Base-by-base conservation (phyloP, 2,888 invertebrate genomes). In the Heliconius aoede region DNA sequence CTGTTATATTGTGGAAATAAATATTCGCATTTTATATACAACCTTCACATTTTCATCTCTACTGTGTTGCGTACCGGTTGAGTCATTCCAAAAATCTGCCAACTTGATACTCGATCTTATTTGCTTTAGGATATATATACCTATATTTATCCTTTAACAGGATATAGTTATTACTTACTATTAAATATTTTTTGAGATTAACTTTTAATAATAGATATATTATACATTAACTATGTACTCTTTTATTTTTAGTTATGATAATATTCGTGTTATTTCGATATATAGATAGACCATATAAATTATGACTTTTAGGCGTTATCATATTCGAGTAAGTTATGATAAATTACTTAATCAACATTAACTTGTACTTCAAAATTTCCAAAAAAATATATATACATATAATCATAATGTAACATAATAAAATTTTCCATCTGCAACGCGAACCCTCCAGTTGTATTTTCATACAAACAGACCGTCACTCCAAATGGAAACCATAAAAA, bases 1-100 rank as follows among this genome's bases (percentile, higher is more conserved):
- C 26, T 60, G 46, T 60, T 58, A 21, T 30, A 65, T 26, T 60
- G 21, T n/a, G 69, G n/a, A 67, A 71, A 64, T 62, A 40, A 61
- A 60, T 58, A 40, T 65, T 65, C 30, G 71, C 74, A 77, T 77
- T 71, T 74, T 40, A 24, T 13, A 51, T 26, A 40, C 73, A 78
- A 83, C 91, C 91, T 90, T 91, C 91, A 91, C 88, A 90, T 91
- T 90, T 89, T 86, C 82, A 82, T 83, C 84, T 84, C 77, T 73
- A 69, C 72, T 36, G 72, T 72, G 76, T 82, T 80, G 75, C 26
- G 79, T 81, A 79, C 80, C 82, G 82, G 80, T 85, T 85, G 83
- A 84, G 81, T 84, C 84, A 83, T 87, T 85, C 84, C 81, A 83
- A 26, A n/a, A 72, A 61, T 60, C 60, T 40, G 15, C 40, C 26